Evolutionary conservation across 2,113 vertebrate genomes (phyloP), one percentile per base, ranked within the genome.

Genomic region (Notarius quadriscutis): DNA sequence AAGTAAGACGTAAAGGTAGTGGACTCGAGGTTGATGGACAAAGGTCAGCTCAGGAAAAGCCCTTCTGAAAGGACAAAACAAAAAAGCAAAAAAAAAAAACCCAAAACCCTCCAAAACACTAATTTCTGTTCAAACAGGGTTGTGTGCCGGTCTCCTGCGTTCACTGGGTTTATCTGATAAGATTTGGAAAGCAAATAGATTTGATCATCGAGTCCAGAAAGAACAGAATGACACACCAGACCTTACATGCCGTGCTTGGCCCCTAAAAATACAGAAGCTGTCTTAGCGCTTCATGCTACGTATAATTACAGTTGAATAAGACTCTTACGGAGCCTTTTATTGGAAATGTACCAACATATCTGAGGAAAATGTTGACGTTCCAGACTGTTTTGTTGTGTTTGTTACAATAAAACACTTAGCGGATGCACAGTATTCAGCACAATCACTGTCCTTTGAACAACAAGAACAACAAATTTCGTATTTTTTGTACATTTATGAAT

Each of bases 11-110:
- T 62, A 83, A 69, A 57, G 78, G 34, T 62, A 83, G 84, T 67
- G 67, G 53, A 50, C n/a, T 67, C 11, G n/a, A 81, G 30, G 58
- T 30, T 84, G 89, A 88, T 78, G 87, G 88, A 88, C 88, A 87
- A 41, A 80, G 67, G 50, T 53, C 78, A 72, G 62, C 27, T 3
- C 57, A 78, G 78, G 65, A 62, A 50, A 65, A 22, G 48, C 10
- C 30, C 67, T 34, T 83, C 71, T 67, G 25, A 50, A 84, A 83
- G 71, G 82, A 86, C 27, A 60, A 86, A 74, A 85, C 8, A 20
- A 53, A 78, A 78, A 27, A 65, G 41, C n/a, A 58, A 48, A 50
- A 58, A 48, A 71, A n/a, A 41, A n/a, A n/a, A 11, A 51, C 11
- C 18, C 0, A 22, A 48, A 48, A 41, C 41, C 41, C 41, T 41